Conservation (phyloP, 2,113 vertebrate genomes). For the Mastomys coucha region DNA sequence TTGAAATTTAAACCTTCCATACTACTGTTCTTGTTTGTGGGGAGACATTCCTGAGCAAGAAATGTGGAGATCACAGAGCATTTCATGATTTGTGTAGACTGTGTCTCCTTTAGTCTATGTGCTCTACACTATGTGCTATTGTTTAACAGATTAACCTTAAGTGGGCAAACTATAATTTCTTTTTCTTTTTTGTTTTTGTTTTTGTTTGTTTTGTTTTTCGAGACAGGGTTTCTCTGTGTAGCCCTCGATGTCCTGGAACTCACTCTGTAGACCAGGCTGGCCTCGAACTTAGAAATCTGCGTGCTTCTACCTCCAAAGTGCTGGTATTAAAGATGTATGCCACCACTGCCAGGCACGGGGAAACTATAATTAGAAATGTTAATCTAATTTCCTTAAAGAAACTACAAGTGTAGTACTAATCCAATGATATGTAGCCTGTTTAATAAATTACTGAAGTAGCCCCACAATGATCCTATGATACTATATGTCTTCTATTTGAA, state of each 20-base stretch:
- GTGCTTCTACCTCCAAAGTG: too few species aligned
- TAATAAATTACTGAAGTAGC: slow-evolving; percentile 43
- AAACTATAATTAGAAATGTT: slow-evolving; percentile 55
- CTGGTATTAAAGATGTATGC: too few species aligned
- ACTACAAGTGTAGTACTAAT: not conserved
- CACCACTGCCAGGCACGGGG: too few species aligned
- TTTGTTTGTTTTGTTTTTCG: too few species aligned
- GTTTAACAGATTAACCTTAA: slow-evolving; percentile 36
- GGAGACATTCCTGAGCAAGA: not conserved
- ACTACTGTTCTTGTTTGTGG: not conserved
- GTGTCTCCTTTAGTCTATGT: not conserved
- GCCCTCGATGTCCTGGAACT: too few species aligned
- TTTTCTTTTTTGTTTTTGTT: too few species aligned
- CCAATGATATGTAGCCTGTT: slow-evolving; percentile 9
- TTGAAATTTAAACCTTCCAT: not conserved
- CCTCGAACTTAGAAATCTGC: too few species aligned
- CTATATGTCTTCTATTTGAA: not conserved
- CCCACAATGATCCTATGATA: not conserved
- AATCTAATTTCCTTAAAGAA: slow-evolving; percentile 2
- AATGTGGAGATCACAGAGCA: not conserved
- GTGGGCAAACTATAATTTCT: slow-evolving; percentile 23
- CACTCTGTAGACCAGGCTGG: too few species aligned
- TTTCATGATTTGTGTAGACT: not conserved
- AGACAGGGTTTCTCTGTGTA: too few species aligned
- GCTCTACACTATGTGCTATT: too few species aligned